Conservation (phyloP, 30 jellyfish, hydroid and myxozoan genomes). For the Hydractinia symbiolongicarpus region DNA sequence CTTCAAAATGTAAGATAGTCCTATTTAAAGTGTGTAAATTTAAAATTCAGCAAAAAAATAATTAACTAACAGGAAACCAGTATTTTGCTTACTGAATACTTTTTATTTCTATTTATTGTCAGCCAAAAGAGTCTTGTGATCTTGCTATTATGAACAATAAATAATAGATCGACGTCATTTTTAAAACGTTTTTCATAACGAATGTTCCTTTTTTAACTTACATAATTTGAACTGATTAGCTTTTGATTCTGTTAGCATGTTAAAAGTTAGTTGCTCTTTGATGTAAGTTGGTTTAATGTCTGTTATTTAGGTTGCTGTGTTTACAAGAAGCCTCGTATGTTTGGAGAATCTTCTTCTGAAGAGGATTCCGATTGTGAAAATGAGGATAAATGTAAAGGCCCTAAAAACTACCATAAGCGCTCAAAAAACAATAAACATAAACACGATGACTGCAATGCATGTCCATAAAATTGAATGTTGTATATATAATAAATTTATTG, state of each 20-base stretch:
- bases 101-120: neutral
- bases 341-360: slow-evolving; percentile 97
- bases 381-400: slow-evolving; percentile 81
- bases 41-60: too few species aligned
- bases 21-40: too few species aligned
- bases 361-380: slow-evolving; percentile 56
- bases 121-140: too few species aligned
- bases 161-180: too few species aligned
- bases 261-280: too few species aligned
- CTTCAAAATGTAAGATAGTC: slow-evolving; percentile 88
- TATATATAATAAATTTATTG: too few species aligned
- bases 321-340: slow-evolving; percentile 80
- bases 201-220: too few species aligned
- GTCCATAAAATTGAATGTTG: neutral
- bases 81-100: neutral
- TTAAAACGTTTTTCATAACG: too few species aligned
- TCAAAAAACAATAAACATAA: slow-evolving; percentile 50
- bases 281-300: too few species aligned
- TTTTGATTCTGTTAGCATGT: too few species aligned
- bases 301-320: slow-evolving; percentile 78
- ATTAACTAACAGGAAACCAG: neutral
- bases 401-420: slow-evolving; percentile 76
- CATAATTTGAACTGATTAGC: too few species aligned
- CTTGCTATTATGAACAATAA: too few species aligned
- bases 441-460: slow-evolving; percentile 39